phyloP scores from a whole-genome alignment of 2,888 invertebrate species.

The Crioceris asparagi region DNA sequence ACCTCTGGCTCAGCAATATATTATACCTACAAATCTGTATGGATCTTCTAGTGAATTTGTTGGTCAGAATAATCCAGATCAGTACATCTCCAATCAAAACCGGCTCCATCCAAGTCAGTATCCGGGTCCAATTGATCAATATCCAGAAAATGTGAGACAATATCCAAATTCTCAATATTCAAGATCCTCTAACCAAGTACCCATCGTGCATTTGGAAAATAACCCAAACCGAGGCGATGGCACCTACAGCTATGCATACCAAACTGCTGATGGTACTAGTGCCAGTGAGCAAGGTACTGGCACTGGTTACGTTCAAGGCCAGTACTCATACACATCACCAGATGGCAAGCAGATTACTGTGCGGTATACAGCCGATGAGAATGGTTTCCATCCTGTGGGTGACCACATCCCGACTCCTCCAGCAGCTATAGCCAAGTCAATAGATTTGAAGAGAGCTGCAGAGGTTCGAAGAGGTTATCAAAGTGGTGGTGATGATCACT shows the following conservation, averaged over 20 bases:
- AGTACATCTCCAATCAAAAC: too few species aligned
- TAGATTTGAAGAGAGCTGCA: conserved; percentile 21
- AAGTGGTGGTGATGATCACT: conserved; percentile 13
- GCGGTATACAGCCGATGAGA: conserved; percentile 44
- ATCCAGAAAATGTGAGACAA: too few species aligned
- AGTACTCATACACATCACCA: conserved; percentile 26
- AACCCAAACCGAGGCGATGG: conserved; percentile 21
- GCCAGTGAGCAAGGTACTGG: conserved; percentile 20
- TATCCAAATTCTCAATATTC: too few species aligned
- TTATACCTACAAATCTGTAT: too few species aligned
- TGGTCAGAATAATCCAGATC: too few species aligned
- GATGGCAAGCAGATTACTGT: conserved; percentile 24
- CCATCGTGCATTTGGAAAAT: conserved; percentile 15
- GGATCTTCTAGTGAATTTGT: too few species aligned
- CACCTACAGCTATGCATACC: conserved; percentile 21
- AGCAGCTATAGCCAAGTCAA: conserved; percentile 41
- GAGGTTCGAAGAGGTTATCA: conserved; percentile 21
- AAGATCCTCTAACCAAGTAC: background rate
- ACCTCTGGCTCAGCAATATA: too few species aligned
- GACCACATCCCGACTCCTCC: conserved; percentile 49
- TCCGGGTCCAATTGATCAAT: too few species aligned
- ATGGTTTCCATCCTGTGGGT: conserved; percentile 45
- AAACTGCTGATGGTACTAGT: conserved; percentile 22
- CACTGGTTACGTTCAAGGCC: conserved; percentile 17
- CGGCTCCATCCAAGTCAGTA: too few species aligned